These are phyloP conservation scores for Eumeta japonica DNA, from an alignment of 1,140 invertebrate species.

Conservation along the genomic window DNA sequence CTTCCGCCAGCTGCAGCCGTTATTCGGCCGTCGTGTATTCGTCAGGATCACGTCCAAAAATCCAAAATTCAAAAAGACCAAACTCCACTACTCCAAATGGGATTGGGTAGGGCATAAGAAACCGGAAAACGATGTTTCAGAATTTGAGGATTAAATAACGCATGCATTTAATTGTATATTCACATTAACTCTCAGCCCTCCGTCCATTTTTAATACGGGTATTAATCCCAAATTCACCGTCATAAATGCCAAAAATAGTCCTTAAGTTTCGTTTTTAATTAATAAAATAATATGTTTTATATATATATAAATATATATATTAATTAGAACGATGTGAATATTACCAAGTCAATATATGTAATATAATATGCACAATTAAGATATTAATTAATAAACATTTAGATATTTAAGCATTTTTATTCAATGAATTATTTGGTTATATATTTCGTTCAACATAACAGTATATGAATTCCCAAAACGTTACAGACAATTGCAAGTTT, in stretches of 20 bases:
- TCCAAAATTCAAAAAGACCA: constrained; percentile 57
- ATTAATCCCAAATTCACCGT: constrained; percentile 13
- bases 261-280: too few relatives aligned
- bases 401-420: too few relatives aligned
- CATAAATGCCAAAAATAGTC: constrained; percentile 30
- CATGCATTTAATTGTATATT: background rate
- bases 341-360: constrained; percentile 6
- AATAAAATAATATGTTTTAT: constrained; percentile 25
- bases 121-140: constrained; percentile 42
- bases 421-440: too few relatives aligned
- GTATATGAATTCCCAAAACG: too few relatives aligned
- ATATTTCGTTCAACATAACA: too few relatives aligned
- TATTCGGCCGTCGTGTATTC: constrained; percentile 66
- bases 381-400: too few relatives aligned
- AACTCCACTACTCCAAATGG: constrained; percentile 62
- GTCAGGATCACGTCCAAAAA: constrained; percentile 60
- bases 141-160: constrained; percentile 41
- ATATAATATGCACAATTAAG: too few relatives aligned
- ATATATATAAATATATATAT: constrained; percentile 30
- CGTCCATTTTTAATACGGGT: constrained; percentile 25
- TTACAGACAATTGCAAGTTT: too few relatives aligned
- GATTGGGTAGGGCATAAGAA: constrained; percentile 59
- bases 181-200: background rate
- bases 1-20: constrained; percentile 61
- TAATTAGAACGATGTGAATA: constrained; percentile 34